phyloP scores from a whole-genome alignment of 2,888 invertebrate species.

The Cerastoderma edule region DNA sequence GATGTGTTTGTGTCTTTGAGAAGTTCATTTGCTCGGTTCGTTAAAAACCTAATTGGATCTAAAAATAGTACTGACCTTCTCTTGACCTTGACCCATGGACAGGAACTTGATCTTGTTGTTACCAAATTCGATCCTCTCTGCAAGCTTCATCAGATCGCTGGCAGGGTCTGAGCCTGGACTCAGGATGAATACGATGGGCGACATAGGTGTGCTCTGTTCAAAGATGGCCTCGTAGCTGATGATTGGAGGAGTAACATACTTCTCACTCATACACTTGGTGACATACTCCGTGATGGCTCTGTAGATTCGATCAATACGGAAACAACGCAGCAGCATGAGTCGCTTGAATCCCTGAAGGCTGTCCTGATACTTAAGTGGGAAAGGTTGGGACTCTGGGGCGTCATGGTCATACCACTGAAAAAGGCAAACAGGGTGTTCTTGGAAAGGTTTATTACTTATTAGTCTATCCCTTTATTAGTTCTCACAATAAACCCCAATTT shows the following conservation, averaged over 20 bases:
- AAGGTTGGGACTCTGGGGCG: constrained; percentile 89
- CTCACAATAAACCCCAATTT: too few relatives aligned
- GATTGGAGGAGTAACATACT: constrained; percentile 94
- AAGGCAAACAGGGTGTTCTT: not conserved
- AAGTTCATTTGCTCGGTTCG: too few relatives aligned
- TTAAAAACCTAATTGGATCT: too few relatives aligned
- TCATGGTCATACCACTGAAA: constrained; percentile 93
- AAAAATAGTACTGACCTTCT: constrained; percentile 82
- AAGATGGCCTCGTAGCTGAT: constrained; percentile 92
- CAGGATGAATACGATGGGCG: constrained; percentile 84
- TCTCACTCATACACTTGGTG: constrained; percentile 92
- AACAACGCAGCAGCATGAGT: constrained; percentile 94
- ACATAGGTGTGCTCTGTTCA: constrained; percentile 92
- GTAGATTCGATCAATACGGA: constrained; percentile 94
- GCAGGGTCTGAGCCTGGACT: constrained; percentile 85
- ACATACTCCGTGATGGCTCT: constrained; percentile 94
- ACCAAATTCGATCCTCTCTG: constrained; percentile 84
- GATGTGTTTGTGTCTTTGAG: too few relatives aligned
- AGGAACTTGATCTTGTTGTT: constrained; percentile 84
- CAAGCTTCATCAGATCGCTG: constrained; percentile 84
- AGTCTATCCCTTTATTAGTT: too few relatives aligned
- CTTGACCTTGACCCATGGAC: constrained; percentile 85
- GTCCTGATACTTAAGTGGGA: constrained; percentile 90
- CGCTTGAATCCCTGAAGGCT: constrained; percentile 87
- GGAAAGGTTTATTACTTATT: too few relatives aligned